Evolutionary conservation across 2,797 vertebrate genomes (phyloP).

Genomic region (Aphelocoma californica): DNA sequence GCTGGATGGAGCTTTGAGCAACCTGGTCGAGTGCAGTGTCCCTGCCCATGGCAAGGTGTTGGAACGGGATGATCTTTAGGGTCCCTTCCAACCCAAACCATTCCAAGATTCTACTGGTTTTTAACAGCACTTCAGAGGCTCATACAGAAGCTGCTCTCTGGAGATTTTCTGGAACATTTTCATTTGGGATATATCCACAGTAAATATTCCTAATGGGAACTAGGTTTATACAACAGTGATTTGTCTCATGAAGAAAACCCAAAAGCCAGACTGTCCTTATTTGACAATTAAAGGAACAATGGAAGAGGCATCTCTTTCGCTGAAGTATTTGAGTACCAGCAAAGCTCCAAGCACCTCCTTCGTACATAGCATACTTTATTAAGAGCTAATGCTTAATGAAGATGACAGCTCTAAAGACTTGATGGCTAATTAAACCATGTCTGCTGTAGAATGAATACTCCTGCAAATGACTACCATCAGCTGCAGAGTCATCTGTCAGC

Average conservation of each 20-base stretch:
- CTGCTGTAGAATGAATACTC: not conserved
- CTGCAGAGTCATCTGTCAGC: not conserved
- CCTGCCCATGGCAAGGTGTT: no score
- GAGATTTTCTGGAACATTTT: not conserved
- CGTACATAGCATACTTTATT: no score
- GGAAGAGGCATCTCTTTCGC: not conserved
- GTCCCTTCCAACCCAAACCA: not conserved
- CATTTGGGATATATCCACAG: not conserved
- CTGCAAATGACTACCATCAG: not conserved
- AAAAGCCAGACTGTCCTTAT: not conserved
- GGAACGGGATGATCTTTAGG: not conserved
- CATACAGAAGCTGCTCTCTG: not conserved
- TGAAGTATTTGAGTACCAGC: not conserved
- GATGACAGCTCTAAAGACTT: not conserved
- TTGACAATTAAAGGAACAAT: not conserved
- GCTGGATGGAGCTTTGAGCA: not conserved
- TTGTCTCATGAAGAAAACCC: not conserved
- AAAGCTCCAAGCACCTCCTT: not conserved
- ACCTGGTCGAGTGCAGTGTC: accelerated
- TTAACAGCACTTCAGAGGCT: not conserved
- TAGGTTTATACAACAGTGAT: not conserved
- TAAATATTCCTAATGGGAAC: not conserved
- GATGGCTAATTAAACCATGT: not conserved
- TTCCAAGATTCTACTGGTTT: not conserved
- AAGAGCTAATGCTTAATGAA: not conserved